Percentiles rank a stretch among this genome's conserved stretches.
Evolutionary conservation across 1,140 invertebrate species (phyloP).

Genomic region (Lepidurus apus): DNA sequence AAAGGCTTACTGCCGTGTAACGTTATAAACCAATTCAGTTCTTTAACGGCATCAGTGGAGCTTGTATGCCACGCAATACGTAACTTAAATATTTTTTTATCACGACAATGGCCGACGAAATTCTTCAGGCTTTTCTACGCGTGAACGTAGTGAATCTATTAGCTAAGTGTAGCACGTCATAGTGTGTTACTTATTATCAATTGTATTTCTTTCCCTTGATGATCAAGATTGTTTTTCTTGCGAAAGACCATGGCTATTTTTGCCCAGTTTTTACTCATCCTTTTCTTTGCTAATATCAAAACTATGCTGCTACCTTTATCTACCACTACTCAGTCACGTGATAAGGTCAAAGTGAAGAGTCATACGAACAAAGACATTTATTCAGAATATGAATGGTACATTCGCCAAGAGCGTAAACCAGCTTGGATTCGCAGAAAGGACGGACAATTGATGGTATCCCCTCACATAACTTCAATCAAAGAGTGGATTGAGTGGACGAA

Average conservation of each 20-base stretch:
- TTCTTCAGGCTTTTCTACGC: neutral
- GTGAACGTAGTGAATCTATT: neutral
- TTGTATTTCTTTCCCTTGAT: neutral
- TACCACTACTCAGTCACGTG: neutral
- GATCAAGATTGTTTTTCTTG: neutral
- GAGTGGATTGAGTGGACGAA: neutral
- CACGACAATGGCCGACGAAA: neutral
- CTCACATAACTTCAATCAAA: neutral
- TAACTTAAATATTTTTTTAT: neutral
- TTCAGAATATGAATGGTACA: neutral
- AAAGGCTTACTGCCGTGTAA: neutral
- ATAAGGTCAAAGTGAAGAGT: neutral
- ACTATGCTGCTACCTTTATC: neutral
- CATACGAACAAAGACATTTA: neutral
- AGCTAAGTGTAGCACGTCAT: neutral
- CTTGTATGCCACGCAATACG: neutral
- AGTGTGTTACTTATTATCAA: neutral
- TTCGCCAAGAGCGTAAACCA: constrained; percentile 5
- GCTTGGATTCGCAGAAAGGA: neutral
- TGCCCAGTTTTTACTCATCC: neutral
- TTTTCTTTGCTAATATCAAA: constrained; percentile 16
- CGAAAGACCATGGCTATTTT: neutral
- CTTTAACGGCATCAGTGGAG: neutral
- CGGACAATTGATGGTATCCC: neutral
- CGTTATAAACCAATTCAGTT: neutral